Base-by-base conservation (phyloP, 2,797 vertebrate genomes). In the Anguilla megastoma region DNA sequence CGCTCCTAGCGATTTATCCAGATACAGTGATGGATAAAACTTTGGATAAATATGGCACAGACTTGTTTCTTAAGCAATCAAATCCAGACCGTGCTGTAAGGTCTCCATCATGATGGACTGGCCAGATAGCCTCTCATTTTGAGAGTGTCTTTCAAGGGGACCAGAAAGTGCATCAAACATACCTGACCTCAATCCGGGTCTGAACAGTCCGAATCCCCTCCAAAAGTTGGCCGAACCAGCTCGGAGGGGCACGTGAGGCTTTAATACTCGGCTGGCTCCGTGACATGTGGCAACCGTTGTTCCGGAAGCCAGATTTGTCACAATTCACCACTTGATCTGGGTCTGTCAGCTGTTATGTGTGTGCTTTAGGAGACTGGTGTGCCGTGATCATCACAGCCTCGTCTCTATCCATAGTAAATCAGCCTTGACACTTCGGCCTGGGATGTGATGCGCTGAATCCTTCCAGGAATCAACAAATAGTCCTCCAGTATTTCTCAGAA, bases 171-270 rank as follows among this genome's bases (percentile, higher is more conserved):
- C 33, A 79, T 24, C 33, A 41, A 90, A 87, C 90, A 93, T 91
- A 93, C 91, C 85, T 95, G 95, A 95, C 95, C 95, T 95, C 94
- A 95, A 95, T 95, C 93, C 92, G 89, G 91, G 92, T 92, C 92
- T 92, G 94, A 95, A 94, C 95, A 95, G 94, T 91, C 88, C 90
- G 91, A 94, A 93, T 94, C 94, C 87, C 90, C 91, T 93, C 91
- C 91, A 92, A 93, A 52, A 54, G 21, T 89, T 89, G 92, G 90
- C 92, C 90, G 87, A 90, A 7, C 90, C 85, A 90, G 89, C 88
- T 21, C 58, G 87, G 88, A 79, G 89, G 80, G 88, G 90, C 90
- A 69, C 89, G 88, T 91, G 91, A 91, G 87, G 92, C 93, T 94
- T 94, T 94, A 93, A 93, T 91, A 92, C 92, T 92, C 93, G 95